Percentiles rank a stretch among this genome's conserved stretches.
phyloP scores from a whole-genome alignment of 2,888 invertebrate species.

The Octonoba sinensis region DNA sequence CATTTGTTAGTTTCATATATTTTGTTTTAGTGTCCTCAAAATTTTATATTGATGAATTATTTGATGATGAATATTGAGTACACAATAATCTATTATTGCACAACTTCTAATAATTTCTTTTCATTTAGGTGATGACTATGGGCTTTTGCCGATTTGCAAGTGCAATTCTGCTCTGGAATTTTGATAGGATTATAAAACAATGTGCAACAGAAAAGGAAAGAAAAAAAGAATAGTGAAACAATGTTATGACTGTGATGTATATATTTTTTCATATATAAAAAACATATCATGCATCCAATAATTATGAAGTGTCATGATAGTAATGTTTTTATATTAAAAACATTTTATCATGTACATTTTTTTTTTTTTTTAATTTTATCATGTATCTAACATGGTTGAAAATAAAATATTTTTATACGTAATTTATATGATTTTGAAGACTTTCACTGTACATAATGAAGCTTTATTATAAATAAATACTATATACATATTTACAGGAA shows the following conservation, averaged over 20 bases:
- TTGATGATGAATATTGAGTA: too few species aligned
- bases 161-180: constrained; percentile 77
- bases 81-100: not conserved
- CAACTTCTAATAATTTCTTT: constrained; percentile 69
- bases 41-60: too few species aligned
- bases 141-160: constrained; percentile 80
- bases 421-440: too few species aligned
- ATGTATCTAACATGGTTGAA: too few species aligned
- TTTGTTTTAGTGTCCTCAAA: too few species aligned
- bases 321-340: too few species aligned
- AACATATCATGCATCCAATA: not conserved
- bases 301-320: not conserved
- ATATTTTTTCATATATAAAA: not conserved
- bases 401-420: too few species aligned
- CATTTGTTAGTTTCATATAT: too few species aligned
- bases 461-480: not conserved
- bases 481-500: not conserved
- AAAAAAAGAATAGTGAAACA: not conserved
- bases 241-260: not conserved
- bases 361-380: too few species aligned
- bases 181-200: constrained; percentile 78
- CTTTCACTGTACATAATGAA: too few species aligned
- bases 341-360: too few species aligned
- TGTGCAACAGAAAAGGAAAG: constrained; percentile 70
- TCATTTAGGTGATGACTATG: constrained; percentile 78